phyloP scores from a whole-genome alignment of 2,888 invertebrate species.

The Formica aserva region DNA sequence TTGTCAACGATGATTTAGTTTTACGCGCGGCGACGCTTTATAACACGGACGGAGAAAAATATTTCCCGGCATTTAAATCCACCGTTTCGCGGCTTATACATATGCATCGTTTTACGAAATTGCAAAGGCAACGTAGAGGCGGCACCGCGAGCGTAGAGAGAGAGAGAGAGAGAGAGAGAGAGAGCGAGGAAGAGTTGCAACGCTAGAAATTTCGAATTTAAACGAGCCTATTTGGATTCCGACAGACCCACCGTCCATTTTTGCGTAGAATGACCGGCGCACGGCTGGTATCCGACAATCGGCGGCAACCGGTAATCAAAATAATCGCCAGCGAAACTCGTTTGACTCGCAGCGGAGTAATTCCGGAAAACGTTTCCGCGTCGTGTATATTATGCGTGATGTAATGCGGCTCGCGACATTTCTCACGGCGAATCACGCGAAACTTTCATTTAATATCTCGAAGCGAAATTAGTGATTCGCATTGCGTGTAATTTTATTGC shows the following conservation, averaged over 20 bases:
- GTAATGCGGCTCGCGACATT: conserved; percentile 18
- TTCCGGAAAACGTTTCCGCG: conserved; percentile 33
- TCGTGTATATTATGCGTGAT: not conserved
- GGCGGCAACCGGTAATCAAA: conserved; percentile 55
- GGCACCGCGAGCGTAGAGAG: not conserved
- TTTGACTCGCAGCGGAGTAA: conserved; percentile 34
- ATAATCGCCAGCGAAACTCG: conserved; percentile 42
- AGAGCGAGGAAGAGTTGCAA: not conserved
- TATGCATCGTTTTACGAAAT: conserved; percentile 57
- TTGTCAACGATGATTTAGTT: conserved; percentile 50
- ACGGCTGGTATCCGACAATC: conserved; percentile 52
- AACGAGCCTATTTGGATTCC: conserved; percentile 57
- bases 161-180: too few relatives aligned
- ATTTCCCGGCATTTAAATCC: conserved; percentile 54
- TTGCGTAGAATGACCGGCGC: conserved; percentile 39
- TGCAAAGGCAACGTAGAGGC: conserved; percentile 44
- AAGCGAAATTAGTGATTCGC: conserved; percentile 40
- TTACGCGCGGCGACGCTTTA: conserved; percentile 41
- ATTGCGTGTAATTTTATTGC: not conserved
- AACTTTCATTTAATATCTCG: conserved; percentile 42
- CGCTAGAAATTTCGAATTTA: conserved; percentile 54
- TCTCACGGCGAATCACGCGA: conserved; percentile 12
- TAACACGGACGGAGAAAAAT: conserved; percentile 48
- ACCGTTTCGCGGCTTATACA: conserved; percentile 54
- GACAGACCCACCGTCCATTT: conserved; percentile 37